Base-by-base conservation (phyloP, 2,113 vertebrate species). In the Sterna hirundo region DNA sequence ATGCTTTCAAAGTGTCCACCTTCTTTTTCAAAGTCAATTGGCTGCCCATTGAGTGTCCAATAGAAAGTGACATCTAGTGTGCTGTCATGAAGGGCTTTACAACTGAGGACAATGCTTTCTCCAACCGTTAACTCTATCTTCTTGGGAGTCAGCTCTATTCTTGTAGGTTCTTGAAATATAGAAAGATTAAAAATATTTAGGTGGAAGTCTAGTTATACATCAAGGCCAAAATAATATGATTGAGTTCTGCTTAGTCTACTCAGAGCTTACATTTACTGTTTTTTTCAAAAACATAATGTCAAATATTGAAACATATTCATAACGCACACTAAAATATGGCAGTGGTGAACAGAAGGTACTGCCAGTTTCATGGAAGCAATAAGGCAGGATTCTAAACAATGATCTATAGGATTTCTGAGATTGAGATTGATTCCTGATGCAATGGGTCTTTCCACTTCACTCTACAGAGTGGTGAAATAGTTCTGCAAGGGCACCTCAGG, bases 1-100 rank as follows among this genome's bases (percentile, higher is more conserved):
- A 99, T 99, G 98, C 97, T 99, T 98, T 99, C 99, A 96, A 99
- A 99, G 96, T 99, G 99, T 95, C 98, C 98, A 4, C 98, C 99
- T n/a, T 99, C 98, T 81, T 99, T 99, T 51, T 99, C 98, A 49
- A 99, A 99, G 91, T 98, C 98, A 68, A 99, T 99, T 16, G 99
- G 98, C 51, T 98, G 98, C 75, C 99, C 99, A 93, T 99, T 99
- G 85, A 99, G 98, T 5, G 98, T 98, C 99, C 99, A 99, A 90
- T 98, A 98, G 98, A 99, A 99, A 57, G 97, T 98, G 90, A 99
- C 98, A 47, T 99, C 99, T 94, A 99, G 97, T 4, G 98, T 98
- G 6, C 97, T 98, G 97, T 99, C 99, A 2, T 99, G 99, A 25
- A 98, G 96, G 9, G 99, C 99, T 97, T 98, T 99, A 98, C 99